Conservation (phyloP, 2,797 vertebrate species). For the Galagoides demidoff region DNA sequence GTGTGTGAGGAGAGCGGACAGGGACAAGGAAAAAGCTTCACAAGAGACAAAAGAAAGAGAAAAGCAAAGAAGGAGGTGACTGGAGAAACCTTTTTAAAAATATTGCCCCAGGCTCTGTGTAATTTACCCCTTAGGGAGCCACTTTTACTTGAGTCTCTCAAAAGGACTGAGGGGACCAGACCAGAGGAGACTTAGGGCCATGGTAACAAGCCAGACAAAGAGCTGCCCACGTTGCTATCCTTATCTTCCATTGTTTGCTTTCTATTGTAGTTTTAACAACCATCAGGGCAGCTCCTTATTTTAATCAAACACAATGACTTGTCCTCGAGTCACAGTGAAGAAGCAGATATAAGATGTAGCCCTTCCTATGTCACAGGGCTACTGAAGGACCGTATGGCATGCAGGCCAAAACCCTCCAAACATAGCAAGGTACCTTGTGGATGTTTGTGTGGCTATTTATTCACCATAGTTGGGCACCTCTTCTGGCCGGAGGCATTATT, state of each 20-base stretch:
- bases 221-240: too few relatives aligned
- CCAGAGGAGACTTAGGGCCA: background rate
- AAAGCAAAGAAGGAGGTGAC: background rate
- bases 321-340: background rate
- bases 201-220: background rate
- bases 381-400: rapidly evolving
- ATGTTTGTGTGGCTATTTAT: background rate
- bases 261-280: too few relatives aligned
- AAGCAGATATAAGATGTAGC: background rate
- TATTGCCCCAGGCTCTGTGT: rapidly evolving
- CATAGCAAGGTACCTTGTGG: too few relatives aligned
- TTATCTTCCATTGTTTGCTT: too few relatives aligned
- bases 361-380: background rate
- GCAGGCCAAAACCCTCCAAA: background rate
- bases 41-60: background rate
- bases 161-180: background rate
- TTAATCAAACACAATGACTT: background rate
- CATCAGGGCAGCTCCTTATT: too few relatives aligned
- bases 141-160: background rate
- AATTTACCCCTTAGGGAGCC: background rate
- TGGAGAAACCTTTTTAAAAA: too few relatives aligned
- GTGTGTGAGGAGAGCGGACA: background rate
- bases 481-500: background rate
- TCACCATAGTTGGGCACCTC: too few relatives aligned
- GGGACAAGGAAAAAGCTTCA: background rate